Base-by-base conservation (phyloP, 1,140 invertebrate genomes). In the Littorina saxatilis region DNA sequence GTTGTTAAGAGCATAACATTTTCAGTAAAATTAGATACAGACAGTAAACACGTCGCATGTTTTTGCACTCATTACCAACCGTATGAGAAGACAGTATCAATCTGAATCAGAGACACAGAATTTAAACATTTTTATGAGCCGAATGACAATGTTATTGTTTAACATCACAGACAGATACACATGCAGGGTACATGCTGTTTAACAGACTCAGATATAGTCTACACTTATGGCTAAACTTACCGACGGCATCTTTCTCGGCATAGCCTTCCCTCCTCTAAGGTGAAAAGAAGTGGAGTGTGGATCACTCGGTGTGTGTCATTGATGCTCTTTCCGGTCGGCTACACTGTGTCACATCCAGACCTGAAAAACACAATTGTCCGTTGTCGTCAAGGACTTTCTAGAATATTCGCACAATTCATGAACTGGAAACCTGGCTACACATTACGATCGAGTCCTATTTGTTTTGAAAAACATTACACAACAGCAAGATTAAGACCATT, bases 161-260 rank as follows among this genome's bases (percentile, higher is more conserved):
- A n/a, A n/a, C n/a, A n/a, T n/a, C n/a, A n/a, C n/a, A n/a, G n/a
- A n/a, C n/a, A n/a, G n/a, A n/a, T n/a, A n/a, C n/a, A n/a, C n/a
- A n/a, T n/a, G n/a, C n/a, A n/a, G n/a, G n/a, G n/a, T n/a, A n/a
- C n/a, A n/a, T n/a, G n/a, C n/a, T n/a, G n/a, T n/a, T n/a, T n/a
- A n/a, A n/a, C n/a, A n/a, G n/a, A n/a, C n/a, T n/a, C n/a, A n/a
- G n/a, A n/a, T n/a, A n/a, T 17, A 47, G 43, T 47, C 43, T 47
- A 47, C 17, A 17, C 43, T 47, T 9, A 5, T 47, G 43, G 43
- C 43, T 47, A 47, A 17, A 47, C 74, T 76, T 52, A 76, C 74
- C 74, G 74, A 76, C 5, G 74, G 74, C 74, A 76, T 76, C 50
- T 58, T 76, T 23, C 17, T 29, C 15, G 74, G 74, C 74, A 76